A percentile compares a stretch with the other conserved stretches of the same genome.
phyloP scores from a whole-genome alignment of 2,113 vertebrate genomes.

The Proteles cristata region DNA sequence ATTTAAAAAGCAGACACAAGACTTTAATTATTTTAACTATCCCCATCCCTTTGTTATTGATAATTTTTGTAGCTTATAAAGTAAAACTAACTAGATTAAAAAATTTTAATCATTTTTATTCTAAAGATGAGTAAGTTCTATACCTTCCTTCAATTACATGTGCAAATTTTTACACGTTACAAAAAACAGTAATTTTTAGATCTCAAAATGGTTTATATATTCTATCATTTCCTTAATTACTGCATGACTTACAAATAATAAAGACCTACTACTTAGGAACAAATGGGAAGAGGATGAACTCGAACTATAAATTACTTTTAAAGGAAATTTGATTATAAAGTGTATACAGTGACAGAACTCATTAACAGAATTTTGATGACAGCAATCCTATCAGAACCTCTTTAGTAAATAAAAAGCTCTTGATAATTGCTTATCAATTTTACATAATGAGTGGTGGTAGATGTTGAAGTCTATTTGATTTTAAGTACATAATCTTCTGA shows the following conservation, averaged over 20 bases:
- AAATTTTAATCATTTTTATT: background rate
- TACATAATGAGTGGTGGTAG: background rate
- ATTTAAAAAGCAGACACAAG: slow-evolving; percentile 5
- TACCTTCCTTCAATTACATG: background rate
- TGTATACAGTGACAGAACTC: background rate
- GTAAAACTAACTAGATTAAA: slow-evolving; percentile 16
- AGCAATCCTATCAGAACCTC: background rate
- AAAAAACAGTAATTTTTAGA: background rate
- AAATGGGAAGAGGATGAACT: background rate
- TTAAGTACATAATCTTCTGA: background rate
- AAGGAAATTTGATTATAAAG: slow-evolving; percentile 30
- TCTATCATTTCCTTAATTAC: slow-evolving; percentile 27
- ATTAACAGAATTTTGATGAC: background rate
- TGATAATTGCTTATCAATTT: background rate
- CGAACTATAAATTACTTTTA: background rate
- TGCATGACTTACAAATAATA: background rate
- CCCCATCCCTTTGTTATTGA: background rate
- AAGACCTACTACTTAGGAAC: background rate
- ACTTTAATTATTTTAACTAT: background rate
- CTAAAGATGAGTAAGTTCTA: background rate
- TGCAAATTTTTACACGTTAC: background rate
- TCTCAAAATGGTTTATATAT: background rate
- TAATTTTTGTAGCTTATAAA: background rate
- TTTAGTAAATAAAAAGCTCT: background rate
- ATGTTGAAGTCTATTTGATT: background rate